Conservation (phyloP, 2,888 invertebrate species). For the Tenthredo notha region DNA sequence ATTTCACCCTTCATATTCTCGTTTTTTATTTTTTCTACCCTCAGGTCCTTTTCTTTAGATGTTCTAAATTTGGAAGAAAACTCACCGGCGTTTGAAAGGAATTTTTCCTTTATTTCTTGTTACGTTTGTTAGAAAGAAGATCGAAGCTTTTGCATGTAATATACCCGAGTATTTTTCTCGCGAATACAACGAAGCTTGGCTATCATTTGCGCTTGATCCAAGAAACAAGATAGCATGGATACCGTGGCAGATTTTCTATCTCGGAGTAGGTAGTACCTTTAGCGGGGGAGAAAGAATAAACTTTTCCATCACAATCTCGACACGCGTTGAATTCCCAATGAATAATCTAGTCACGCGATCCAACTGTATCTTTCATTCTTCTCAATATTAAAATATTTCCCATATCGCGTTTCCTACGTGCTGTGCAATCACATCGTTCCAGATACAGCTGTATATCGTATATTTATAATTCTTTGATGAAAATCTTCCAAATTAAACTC, state of each 20-base stretch:
- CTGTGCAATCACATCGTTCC: not conserved
- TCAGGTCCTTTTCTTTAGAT: not conserved
- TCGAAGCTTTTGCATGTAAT: not conserved
- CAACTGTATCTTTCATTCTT: slow-evolving; percentile 33
- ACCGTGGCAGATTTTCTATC: slow-evolving; percentile 22
- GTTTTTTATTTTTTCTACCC: not conserved
- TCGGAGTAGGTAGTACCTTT: not conserved
- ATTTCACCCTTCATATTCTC: not conserved
- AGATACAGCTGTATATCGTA: not conserved
- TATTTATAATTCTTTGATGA: not conserved
- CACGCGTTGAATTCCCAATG: slow-evolving; percentile 39
- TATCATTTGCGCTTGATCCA: slow-evolving; percentile 37
- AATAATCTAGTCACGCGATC: slow-evolving; percentile 43
- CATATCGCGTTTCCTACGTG: not conserved
- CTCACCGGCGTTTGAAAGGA: not conserved
- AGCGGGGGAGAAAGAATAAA: not conserved
- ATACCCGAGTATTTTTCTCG: slow-evolving; percentile 8
- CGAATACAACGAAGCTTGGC: slow-evolving; percentile 27
- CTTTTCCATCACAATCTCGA: slow-evolving; percentile 28
- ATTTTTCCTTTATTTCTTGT: not conserved
- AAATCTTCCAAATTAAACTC: not conserved
- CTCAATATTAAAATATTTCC: slow-evolving; percentile 32
- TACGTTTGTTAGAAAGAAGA: not conserved
- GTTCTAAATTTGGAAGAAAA: slow-evolving; percentile 6
- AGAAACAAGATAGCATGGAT: slow-evolving; percentile 38